Percentiles rank a stretch among this genome's conserved stretches.
phyloP scores from a whole-genome alignment of 2,797 vertebrate genomes.

The Sarcophilus harrisii region DNA sequence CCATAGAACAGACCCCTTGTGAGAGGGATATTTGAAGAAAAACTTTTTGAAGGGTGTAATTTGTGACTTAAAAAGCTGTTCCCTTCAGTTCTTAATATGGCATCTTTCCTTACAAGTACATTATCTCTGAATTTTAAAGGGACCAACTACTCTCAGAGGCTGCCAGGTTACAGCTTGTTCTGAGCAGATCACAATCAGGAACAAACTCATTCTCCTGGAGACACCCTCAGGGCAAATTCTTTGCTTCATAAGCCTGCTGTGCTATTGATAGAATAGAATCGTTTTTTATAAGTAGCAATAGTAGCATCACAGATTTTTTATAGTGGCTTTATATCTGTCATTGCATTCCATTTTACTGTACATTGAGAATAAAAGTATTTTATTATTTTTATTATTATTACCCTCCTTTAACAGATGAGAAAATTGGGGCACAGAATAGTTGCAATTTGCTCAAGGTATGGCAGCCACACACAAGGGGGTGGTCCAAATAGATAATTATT shows the following conservation, averaged over 20 bases:
- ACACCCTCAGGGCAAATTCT: constrained; percentile 28
- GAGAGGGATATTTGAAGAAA: not conserved
- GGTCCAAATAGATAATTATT: not conserved
- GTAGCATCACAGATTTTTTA: not conserved
- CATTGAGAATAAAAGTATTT: not conserved
- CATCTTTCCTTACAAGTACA: not conserved
- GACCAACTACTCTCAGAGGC: constrained; percentile 45
- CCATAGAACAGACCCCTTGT: not conserved
- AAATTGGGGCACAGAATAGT: not conserved
- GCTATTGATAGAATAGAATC: not conserved
- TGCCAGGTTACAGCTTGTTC: constrained; percentile 47
- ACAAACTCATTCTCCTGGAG: constrained; percentile 15
- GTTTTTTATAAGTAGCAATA: not conserved
- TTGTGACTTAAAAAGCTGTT: not conserved
- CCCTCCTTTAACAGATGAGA: not conserved
- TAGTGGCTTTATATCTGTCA: not conserved
- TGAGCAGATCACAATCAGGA: constrained; percentile 53
- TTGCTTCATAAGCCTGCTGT: constrained; percentile 56
- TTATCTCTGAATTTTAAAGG: not conserved
- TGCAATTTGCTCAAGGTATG: not conserved
- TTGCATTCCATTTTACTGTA: not conserved
- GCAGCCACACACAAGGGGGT: not conserved
- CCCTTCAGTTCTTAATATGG: not conserved
- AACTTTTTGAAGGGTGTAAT: not conserved
- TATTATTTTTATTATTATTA: not conserved